Base-by-base conservation (phyloP, 2,888 invertebrate genomes). In the Scrobipalpa costella region DNA sequence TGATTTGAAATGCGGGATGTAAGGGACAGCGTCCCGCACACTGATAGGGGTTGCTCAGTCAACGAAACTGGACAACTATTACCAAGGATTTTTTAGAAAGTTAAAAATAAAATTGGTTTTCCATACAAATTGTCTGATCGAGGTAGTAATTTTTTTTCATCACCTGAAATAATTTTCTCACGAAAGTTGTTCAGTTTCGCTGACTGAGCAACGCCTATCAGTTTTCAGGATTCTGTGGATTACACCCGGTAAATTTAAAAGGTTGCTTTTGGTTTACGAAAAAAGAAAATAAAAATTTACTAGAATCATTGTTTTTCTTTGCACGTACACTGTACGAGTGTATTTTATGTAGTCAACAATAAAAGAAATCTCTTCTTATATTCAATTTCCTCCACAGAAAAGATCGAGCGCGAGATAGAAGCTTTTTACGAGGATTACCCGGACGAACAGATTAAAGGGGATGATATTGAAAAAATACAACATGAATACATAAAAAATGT, bases 401-500 rank as follows among this genome's bases (percentile, higher is more conserved):
- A 84, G 75, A 79, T 90, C 67, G 84, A 87, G 69, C 76, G 79
- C 64, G 88, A 89, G 70, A 82, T 89, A 68, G 82, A 85, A 71
- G 79, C 75, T 62, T 86, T 83, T 76, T 88, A 90, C 71, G 83
- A 84, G 64, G 86, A 88, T 67, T 85, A 87, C 72, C 78, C 84
- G 59, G 78, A 83, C 44, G 79, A 80, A 65, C 72, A 73, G 70
- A 72, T 78, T 66, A 77, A 75, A 63, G 74, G 70, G 63, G 77
- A 80, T 68, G 77, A 79, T 76, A 67, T 74, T 68, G 75, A 79
- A 69, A 78, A 72, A 71, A 77, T 74, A 73, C 71, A 74, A 68
- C 72, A 77, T 71, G 77, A 78, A 76, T 70, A 77, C 73, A 69
- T 74, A 64, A 71, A 70, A 68, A 77, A 78, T 67, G 71, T 68